Evolutionary conservation across 2,888 invertebrate genomes (phyloP).

Genomic region (Lymantria dispar): DNA sequence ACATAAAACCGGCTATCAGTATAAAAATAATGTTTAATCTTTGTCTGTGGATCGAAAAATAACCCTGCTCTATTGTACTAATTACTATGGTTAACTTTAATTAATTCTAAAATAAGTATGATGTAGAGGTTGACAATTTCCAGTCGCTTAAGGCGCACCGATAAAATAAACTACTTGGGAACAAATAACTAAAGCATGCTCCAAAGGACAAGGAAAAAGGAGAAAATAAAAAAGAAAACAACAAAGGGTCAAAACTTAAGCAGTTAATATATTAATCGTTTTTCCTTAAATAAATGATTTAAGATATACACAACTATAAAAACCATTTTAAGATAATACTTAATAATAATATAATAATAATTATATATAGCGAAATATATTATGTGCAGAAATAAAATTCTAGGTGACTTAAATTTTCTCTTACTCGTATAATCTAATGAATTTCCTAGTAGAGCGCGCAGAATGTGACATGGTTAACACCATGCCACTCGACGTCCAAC

Average conservation of each 20-base stretch:
- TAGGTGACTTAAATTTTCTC: slow-evolving; percentile 82
- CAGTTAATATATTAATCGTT: slow-evolving; percentile 82
- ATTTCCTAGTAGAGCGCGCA: slow-evolving; percentile 77
- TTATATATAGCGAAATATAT: slow-evolving; percentile 83
- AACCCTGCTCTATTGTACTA: slow-evolving; percentile 83
- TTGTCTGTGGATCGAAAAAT: slow-evolving; percentile 81
- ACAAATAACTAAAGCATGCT: slow-evolving; percentile 52
- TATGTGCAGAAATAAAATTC: slow-evolving; percentile 83
- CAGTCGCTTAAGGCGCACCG: slow-evolving; percentile 57
- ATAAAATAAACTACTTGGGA: slow-evolving; percentile 51
- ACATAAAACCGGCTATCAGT: slow-evolving; percentile 79
- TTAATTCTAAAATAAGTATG: slow-evolving; percentile 79
- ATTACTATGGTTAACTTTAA: slow-evolving; percentile 80
- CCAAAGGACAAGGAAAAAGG: slow-evolving; percentile 63
- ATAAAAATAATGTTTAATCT: slow-evolving; percentile 80
- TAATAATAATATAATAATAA: slow-evolving; percentile 82
- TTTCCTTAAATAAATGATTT: slow-evolving; percentile 81
- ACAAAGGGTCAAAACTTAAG: slow-evolving; percentile 80
- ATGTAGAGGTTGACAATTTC: slow-evolving; percentile 80
- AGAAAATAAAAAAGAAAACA: slow-evolving; percentile 68
- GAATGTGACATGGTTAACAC: slow-evolving; percentile 38
- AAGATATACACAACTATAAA: slow-evolving; percentile 83
- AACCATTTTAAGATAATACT: slow-evolving; percentile 82
- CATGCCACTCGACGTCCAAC: slow-evolving; percentile 69
- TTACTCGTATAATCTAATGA: slow-evolving; percentile 80